Conservation (phyloP, 2,113 vertebrate species). For the Brachypteracias leptosomus region DNA sequence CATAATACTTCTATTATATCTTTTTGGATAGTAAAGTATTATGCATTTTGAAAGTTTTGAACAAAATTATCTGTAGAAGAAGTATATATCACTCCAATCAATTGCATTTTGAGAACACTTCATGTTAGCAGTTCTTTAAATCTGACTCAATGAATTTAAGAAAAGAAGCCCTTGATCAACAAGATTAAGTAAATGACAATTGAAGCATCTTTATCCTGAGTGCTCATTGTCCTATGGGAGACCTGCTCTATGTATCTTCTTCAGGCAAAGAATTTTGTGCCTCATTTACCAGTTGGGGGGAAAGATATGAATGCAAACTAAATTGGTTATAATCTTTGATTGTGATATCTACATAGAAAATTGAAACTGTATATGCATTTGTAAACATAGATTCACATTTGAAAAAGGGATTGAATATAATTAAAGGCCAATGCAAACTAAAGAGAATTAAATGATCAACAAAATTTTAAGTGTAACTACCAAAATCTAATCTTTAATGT, state of each 20-base stretch:
- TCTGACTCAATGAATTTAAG: background rate
- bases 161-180: background rate
- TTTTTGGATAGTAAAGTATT: background rate
- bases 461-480: background rate
- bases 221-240: background rate
- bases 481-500: background rate
- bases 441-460: background rate
- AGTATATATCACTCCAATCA: background rate
- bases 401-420: background rate
- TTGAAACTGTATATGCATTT: background rate
- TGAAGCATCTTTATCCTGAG: background rate
- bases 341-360: background rate
- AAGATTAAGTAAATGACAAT: background rate
- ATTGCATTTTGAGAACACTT: background rate
- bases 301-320: background rate
- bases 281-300: background rate
- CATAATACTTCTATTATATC: background rate
- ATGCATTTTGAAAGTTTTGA: background rate
- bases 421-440: background rate
- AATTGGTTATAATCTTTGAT: background rate
- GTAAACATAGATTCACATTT: background rate
- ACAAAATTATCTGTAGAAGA: background rate
- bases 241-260: background rate
- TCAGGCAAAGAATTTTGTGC: background rate
- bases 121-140: background rate